phyloP scores from a whole-genome alignment of 2,888 invertebrate genomes.

The Polylopha cassiicola region DNA sequence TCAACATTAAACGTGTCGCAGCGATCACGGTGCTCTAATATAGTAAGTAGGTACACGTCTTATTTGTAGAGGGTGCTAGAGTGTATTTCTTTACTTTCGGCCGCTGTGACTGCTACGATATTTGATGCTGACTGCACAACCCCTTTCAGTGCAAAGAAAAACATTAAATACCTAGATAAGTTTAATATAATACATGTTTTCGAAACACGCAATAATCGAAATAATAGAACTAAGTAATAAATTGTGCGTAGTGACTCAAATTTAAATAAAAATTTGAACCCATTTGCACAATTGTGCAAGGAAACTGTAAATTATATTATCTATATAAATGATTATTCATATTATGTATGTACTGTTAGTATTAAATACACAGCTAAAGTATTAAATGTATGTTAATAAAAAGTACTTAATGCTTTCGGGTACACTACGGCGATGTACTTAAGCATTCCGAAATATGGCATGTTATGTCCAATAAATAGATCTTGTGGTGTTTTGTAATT shows the following conservation, averaged over 20 bases:
- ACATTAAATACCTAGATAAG: conserved; percentile 14
- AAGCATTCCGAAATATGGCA: conserved; percentile 65
- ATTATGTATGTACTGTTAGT: conserved; percentile 69
- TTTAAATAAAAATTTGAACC: conserved; percentile 20
- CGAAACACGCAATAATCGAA: conserved; percentile 21
- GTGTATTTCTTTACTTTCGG: too few species aligned
- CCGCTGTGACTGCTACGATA: too few species aligned
- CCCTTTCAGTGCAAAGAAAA: conserved; percentile 8
- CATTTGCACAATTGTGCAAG: conserved; percentile 43
- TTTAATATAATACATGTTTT: conserved; percentile 18
- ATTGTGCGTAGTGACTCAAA: conserved; percentile 16
- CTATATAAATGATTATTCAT: conserved; percentile 50
- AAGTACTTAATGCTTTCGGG: conserved; percentile 64
- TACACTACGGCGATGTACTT: conserved; percentile 64
- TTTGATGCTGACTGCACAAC: too few species aligned
- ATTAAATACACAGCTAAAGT: conserved; percentile 67
- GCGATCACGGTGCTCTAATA: too few species aligned
- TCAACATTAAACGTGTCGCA: too few species aligned
- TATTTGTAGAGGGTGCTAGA: too few species aligned
- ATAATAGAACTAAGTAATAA: conserved; percentile 14
- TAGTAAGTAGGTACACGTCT: too few species aligned
- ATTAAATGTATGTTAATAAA: conserved; percentile 60
- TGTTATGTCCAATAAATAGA: conserved; percentile 70
- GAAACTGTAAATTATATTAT: conserved; percentile 52
- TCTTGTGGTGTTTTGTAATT: conserved; percentile 77